phyloP scores from a whole-genome alignment of 2,888 invertebrate genomes.

The Agrotis exclamationis region DNA sequence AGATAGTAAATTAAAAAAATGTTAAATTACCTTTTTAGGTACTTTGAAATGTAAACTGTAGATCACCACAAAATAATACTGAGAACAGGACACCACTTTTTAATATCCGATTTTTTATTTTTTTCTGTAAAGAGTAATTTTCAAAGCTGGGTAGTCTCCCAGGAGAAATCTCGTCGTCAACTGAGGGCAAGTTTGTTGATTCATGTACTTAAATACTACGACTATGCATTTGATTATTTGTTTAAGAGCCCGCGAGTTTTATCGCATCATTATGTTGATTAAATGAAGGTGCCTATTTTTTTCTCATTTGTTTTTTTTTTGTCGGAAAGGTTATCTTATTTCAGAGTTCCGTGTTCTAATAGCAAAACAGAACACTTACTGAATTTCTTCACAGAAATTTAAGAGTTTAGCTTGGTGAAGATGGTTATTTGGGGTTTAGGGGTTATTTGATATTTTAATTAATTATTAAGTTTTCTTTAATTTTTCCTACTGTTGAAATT shows the following conservation, averaged over 20 bases:
- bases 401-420: background rate
- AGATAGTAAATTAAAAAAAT: background rate
- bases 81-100: slow-evolving; percentile 47
- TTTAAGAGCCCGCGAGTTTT: slow-evolving; percentile 12
- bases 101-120: slow-evolving; percentile 12
- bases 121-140: background rate
- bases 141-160: slow-evolving; percentile 48
- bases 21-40: slow-evolving; percentile 43
- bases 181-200: slow-evolving; percentile 57
- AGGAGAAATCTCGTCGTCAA: slow-evolving; percentile 57
- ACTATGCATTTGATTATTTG: slow-evolving; percentile 40
- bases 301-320: slow-evolving; percentile 24
- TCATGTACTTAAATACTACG: slow-evolving; percentile 65
- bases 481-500: background rate
- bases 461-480: too few relatives aligned
- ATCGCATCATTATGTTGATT: slow-evolving; percentile 20
- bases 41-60: background rate
- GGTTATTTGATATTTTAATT: too few relatives aligned
- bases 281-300: slow-evolving; percentile 19
- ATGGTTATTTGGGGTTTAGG: too few relatives aligned
- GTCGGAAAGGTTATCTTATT: slow-evolving; percentile 9
- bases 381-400: background rate
- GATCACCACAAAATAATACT: slow-evolving; percentile 49
- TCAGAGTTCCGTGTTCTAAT: slow-evolving; percentile 20
- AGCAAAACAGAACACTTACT: slow-evolving; percentile 9